Base-by-base conservation (phyloP, 2,113 vertebrate species). In the Eira barbara region DNA sequence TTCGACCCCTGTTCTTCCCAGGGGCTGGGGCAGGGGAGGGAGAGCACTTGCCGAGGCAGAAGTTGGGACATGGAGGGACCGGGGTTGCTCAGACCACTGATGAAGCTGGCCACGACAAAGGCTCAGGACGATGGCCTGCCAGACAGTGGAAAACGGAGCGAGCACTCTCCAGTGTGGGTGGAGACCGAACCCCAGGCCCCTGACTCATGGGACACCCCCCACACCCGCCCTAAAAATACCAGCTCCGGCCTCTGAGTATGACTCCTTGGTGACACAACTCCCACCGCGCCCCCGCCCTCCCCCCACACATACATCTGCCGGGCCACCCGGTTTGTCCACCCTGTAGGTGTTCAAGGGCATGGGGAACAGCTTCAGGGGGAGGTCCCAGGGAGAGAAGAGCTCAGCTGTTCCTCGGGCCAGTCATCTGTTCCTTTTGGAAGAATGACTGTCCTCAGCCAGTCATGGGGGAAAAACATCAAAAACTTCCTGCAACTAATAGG, bases 161-260 rank as follows among this genome's bases (percentile, higher is more conserved):
- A 36, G 61, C 14, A 2, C 79, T 86, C 45, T 63, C 80, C 34
- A 21, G 9, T n/a, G 89, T 76, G 81, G 73, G 84, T 73, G 93
- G 84, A 65, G 91, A 87, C 45, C 39, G 61, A 63, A 55, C 73
- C 45, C 65, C 91, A 73, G 61, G 67, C 36, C 65, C 85, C 71
- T 94, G 91, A 96, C 59, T 95, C 89, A 95, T 36, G 31, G 78
- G 86, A 36, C 42, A 92, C 25, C 81, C 84, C 91, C 80, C 17
- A 85, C 3, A 0, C 23, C n/a, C 0, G 0, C 10, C 65, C 21
- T 95, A 31, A 81, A 97, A 76, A 81, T 80, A 69, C 71, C 73
- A 92, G 36, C 61, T 73, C 79, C n/a, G 57, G 78, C 59, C 69
- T 47, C 63, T 69, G 18, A 91, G 55, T 25, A 31, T 78, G 45